Conservation (phyloP, 2,797 vertebrate genomes). For the Coreius guichenoti region DNA sequence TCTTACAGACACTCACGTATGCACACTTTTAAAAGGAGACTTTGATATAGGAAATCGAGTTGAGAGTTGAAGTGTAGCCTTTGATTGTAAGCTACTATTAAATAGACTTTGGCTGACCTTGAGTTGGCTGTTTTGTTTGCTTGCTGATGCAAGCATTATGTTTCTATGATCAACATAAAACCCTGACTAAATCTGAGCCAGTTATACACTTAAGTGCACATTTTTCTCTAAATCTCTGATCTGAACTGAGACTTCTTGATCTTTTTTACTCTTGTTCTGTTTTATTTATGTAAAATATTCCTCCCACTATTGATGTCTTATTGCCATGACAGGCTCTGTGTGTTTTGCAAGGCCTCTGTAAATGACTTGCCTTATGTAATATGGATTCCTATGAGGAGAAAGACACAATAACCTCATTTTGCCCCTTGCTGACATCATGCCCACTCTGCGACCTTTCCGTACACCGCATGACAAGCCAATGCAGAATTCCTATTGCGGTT, state of each 20-base stretch:
- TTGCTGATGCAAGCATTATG: background rate
- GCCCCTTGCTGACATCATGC: slow-evolving; percentile 38
- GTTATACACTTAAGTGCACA: background rate
- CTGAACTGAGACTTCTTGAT: background rate
- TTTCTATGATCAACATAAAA: slow-evolving; percentile 20
- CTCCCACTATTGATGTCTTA: background rate
- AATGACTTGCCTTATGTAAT: slow-evolving; percentile 40
- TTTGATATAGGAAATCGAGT: slow-evolving; percentile 24
- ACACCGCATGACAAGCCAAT: slow-evolving; percentile 2
- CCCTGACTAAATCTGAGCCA: background rate
- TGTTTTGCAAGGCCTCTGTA: slow-evolving; percentile 6
- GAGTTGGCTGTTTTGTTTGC: slow-evolving; percentile 24
- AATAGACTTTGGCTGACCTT: slow-evolving; percentile 30
- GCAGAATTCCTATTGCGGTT: slow-evolving; percentile 21
- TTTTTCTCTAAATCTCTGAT: background rate
- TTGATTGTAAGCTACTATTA: slow-evolving; percentile 20
- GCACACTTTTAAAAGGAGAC: background rate
- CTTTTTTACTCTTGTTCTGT: background rate
- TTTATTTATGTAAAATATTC: slow-evolving; percentile 3
- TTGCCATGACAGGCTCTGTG: background rate
- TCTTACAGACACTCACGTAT: background rate
- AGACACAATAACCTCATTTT: slow-evolving; percentile 51
- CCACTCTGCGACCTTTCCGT: slow-evolving; percentile 48
- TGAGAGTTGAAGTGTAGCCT: background rate
- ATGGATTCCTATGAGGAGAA: slow-evolving; percentile 38